Percentiles rank a stretch among this genome's conserved stretches.
Evolutionary conservation across 1,140 invertebrate genomes (phyloP).

Genomic region (Vanessa tameamea): DNA sequence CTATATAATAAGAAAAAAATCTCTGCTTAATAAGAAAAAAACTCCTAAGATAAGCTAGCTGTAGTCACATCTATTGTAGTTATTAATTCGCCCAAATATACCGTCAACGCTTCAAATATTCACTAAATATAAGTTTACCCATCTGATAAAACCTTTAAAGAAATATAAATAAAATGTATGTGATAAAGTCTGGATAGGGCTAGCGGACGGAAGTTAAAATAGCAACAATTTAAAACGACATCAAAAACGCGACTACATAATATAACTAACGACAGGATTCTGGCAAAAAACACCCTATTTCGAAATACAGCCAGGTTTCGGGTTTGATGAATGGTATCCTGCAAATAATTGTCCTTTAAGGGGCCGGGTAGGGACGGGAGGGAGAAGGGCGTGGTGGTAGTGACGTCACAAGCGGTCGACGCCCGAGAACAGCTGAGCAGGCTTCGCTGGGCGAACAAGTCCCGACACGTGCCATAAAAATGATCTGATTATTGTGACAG

Average conservation of each 20-base stretch:
- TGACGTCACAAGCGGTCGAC: constrained; percentile 37
- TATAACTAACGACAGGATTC: constrained; percentile 18
- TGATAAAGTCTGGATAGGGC: neutral
- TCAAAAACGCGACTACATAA: constrained; percentile 10
- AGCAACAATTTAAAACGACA: neutral
- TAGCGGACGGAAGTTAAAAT: neutral
- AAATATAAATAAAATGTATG: too few relatives aligned
- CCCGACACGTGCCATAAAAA: constrained; percentile 24
- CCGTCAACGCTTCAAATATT: too few relatives aligned
- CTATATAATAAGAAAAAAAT: too few relatives aligned
- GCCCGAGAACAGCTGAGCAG: constrained; percentile 33
- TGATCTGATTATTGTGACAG: constrained; percentile 5
- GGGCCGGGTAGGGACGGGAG: constrained; percentile 26
- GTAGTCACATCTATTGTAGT: too few relatives aligned
- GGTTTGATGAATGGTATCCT: constrained; percentile 64
- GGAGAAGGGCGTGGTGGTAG: constrained; percentile 7
- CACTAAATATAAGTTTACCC: too few relatives aligned
- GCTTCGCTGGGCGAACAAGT: constrained; percentile 15
- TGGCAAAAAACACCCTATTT: constrained; percentile 32
- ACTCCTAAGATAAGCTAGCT: too few relatives aligned
- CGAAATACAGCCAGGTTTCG: constrained; percentile 39
- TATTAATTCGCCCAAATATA: too few relatives aligned
- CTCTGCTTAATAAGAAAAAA: too few relatives aligned
- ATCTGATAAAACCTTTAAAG: too few relatives aligned
- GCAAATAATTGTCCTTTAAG: constrained; percentile 62